Evolutionary conservation across 2,113 vertebrate species (phyloP).

Genomic region (Brachyistius frenatus): DNA sequence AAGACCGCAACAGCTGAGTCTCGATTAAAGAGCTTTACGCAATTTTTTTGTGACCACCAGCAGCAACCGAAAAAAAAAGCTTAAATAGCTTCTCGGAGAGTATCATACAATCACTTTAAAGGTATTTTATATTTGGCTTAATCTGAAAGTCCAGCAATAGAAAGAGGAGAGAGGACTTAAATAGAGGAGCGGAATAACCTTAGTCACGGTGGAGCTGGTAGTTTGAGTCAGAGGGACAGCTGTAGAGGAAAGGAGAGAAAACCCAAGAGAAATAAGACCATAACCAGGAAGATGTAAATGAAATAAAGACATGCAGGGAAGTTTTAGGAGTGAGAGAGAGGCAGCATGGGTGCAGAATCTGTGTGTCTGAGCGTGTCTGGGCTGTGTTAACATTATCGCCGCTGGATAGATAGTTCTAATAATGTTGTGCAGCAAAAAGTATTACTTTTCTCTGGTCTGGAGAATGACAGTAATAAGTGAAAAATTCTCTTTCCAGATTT

Average conservation of each 20-base stretch:
- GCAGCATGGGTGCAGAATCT: not conserved
- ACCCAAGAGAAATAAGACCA: no score
- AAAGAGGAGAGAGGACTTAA: not conserved
- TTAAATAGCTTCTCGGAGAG: no score
- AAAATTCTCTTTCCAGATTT: not conserved
- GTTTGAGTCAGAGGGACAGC: conserved; percentile 11
- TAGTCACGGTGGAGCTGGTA: conserved; percentile 5
- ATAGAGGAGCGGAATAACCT: not conserved
- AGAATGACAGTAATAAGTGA: not conserved
- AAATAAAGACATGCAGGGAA: not conserved
- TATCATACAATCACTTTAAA: no score
- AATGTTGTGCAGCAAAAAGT: not conserved
- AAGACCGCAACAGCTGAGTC: no score
- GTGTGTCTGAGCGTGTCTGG: not conserved
- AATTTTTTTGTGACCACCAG: no score
- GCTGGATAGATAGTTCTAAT: not conserved
- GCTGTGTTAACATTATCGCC: not conserved
- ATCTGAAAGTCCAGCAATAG: no score
- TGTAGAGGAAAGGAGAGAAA: not conserved
- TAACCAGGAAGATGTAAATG: not conserved
- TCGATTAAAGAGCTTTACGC: no score
- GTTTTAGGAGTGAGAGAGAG: not conserved
- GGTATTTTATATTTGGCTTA: no score
- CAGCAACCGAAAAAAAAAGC: no score
- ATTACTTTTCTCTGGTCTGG: not conserved